Evolutionary conservation across 2,113 vertebrate species (phyloP).

Genomic region (Falco punctatus): DNA sequence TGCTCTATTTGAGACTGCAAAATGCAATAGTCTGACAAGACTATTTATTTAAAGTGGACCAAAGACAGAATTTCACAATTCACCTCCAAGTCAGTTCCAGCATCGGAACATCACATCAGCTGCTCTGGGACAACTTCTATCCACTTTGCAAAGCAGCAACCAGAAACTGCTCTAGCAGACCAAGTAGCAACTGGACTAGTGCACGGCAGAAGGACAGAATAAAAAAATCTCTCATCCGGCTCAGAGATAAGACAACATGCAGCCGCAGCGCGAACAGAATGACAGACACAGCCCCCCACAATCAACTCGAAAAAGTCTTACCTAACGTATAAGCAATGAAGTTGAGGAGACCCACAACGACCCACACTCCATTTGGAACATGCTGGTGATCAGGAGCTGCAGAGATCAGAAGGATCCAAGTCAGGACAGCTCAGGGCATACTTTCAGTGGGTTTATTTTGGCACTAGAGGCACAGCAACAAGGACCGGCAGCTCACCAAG

Average conservation of each 20-base stretch:
- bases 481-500: not conserved
- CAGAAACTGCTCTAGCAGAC: not conserved
- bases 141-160: not conserved
- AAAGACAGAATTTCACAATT: not conserved
- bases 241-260: not conserved
- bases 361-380: constrained; percentile 91
- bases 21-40: rapidly evolving
- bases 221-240: rapidly evolving
- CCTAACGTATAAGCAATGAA: constrained; percentile 95
- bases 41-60: not conserved
- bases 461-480: not conserved
- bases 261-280: rapidly evolving
- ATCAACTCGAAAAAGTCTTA: constrained; percentile 67
- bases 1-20: not conserved
- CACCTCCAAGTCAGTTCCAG: not conserved
- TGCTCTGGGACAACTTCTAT: not conserved
- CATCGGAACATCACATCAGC: not conserved
- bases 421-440: not conserved
- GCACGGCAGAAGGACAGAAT: not conserved
- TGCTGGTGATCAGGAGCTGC: constrained; percentile 86
- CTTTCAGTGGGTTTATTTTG: not conserved
- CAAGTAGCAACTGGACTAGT: rapidly evolving
- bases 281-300: not conserved
- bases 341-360: constrained; percentile 93
- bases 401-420: not conserved